Base-by-base conservation (phyloP, 2,113 vertebrate species). In the Lophius piscatorius region DNA sequence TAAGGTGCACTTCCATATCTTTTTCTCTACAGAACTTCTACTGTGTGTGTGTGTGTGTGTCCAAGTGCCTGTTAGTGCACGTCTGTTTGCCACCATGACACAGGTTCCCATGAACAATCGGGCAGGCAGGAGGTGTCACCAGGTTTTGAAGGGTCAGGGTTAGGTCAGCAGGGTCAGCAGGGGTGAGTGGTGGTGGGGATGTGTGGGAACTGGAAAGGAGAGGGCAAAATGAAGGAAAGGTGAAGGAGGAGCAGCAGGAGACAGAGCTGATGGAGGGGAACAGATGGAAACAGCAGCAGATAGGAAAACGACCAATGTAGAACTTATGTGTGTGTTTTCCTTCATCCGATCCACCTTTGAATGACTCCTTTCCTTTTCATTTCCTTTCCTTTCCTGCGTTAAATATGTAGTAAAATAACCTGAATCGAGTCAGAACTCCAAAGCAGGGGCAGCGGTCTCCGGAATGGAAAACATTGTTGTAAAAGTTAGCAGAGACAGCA, bases 31-130 rank as follows among this genome's bases (percentile, higher is more conserved):
- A n/a, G n/a, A n/a, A n/a, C n/a, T n/a, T n/a, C n/a, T 23, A 24
- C 45, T 55, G 23, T 65, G 55, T 40, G 31, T 46, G 40, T 41
- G 47, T 28, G 24, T 44, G 18, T 44, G 11, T 24, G 21, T 2
- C 34, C 13, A 11, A 22, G 18, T 44, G 11, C n/a, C 11, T 2
- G 12, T 29, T 13, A 55, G 58, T 36, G 18, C 34, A 34, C 18
- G n/a, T 20, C 34, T 13, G 39, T 16, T 13, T 22, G 16, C 24
- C 42, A 57, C 16, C 11, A 9, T 24, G 61, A 28, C 41, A 40
- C 11, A 26, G 47, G 56, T 91, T 92, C 88, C 89, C 90, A 85
- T 81, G 90, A 90, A 85, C 56, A 87, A 86, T 83, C 64, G 16
- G 88, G 79, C 74, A 87, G 80, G 80, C 59, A 50, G 71, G 50